Evolutionary conservation across 1,140 invertebrate species (phyloP), one percentile per base, ranked within the genome.

Genomic region (Asobara japonica): DNA sequence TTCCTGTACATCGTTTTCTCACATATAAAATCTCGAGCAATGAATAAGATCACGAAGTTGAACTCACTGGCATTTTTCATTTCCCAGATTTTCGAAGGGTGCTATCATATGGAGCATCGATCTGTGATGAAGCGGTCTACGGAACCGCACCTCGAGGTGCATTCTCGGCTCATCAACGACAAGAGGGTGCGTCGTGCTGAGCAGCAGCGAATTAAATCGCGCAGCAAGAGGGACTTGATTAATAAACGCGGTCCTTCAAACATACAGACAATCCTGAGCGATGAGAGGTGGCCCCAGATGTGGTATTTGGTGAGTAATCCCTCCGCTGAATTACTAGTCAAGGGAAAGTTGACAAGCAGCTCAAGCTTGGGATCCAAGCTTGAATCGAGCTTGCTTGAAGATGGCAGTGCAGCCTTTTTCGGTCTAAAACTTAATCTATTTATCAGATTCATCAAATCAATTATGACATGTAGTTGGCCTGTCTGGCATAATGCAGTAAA

Each of bases 301-400:
- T 97, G 96, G 96, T 97, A 97, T 87, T 87, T 96, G 91, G 94
- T 95, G 89, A 91, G 93, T 90, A 71, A 56, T n/a, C n/a, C n/a
- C n/a, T n/a, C n/a, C n/a, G n/a, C n/a, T n/a, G n/a, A n/a, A n/a
- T n/a, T n/a, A n/a, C n/a, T n/a, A n/a, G n/a, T n/a, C n/a, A n/a
- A n/a, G n/a, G n/a, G n/a, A n/a, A n/a, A n/a, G n/a, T n/a, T n/a
- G n/a, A n/a, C n/a, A n/a, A n/a, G n/a, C n/a, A n/a, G n/a, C n/a
- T n/a, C n/a, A n/a, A n/a, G n/a, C n/a, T n/a, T n/a, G n/a, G n/a
- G n/a, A n/a, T n/a, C n/a, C n/a, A n/a, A n/a, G n/a, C n/a, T n/a
- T n/a, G n/a, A n/a, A n/a, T n/a, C n/a, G n/a, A n/a, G n/a, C n/a
- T n/a, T n/a, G n/a, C n/a, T n/a, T n/a, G n/a, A n/a, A n/a, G n/a